Evolutionary conservation across 2,888 invertebrate genomes (phyloP).

Genomic region (Drosophila rellima): DNA sequence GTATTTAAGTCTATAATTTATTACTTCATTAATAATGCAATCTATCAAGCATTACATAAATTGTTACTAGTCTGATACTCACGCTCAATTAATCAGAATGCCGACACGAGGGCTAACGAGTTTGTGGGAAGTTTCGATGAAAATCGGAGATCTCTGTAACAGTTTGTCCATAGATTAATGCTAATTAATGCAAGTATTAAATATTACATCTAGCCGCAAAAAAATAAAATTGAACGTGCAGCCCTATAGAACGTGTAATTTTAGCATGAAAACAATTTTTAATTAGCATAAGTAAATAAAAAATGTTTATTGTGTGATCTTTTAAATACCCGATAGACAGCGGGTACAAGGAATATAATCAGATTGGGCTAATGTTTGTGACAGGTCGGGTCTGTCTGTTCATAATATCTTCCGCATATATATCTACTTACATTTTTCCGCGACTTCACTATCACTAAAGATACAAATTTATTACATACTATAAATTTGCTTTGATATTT

Average conservation of each 20-base stretch:
- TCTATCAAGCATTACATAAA: slow-evolving; percentile 38
- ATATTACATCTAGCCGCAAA: slow-evolving; percentile 22
- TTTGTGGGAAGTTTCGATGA: slow-evolving; percentile 17
- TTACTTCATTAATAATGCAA: slow-evolving; percentile 49
- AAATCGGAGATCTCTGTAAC: slow-evolving; percentile 19
- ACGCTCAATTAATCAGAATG: slow-evolving; percentile 74
- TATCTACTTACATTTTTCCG: no score
- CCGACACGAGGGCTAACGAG: slow-evolving; percentile 45
- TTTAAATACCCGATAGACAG: neutral
- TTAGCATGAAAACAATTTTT: slow-evolving; percentile 11
- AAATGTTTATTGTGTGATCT: slow-evolving; percentile 11
- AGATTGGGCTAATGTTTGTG: neutral
- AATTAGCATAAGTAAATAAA: slow-evolving; percentile 67
- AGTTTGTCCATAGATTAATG: slow-evolving; percentile 45
- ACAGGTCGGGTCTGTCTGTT: neutral
- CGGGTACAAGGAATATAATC: neutral
- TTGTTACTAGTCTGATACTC: slow-evolving; percentile 48
- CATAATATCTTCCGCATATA: neutral
- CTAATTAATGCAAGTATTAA: slow-evolving; percentile 55
- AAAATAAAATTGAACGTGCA: slow-evolving; percentile 26
- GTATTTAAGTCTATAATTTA: slow-evolving; percentile 63
- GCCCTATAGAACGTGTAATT: neutral
- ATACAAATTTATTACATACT: no score
- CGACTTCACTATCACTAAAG: no score
- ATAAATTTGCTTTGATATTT: no score